Conservation (phyloP, 2,113 vertebrate species). For the Aptenodytes forsteri region DNA sequence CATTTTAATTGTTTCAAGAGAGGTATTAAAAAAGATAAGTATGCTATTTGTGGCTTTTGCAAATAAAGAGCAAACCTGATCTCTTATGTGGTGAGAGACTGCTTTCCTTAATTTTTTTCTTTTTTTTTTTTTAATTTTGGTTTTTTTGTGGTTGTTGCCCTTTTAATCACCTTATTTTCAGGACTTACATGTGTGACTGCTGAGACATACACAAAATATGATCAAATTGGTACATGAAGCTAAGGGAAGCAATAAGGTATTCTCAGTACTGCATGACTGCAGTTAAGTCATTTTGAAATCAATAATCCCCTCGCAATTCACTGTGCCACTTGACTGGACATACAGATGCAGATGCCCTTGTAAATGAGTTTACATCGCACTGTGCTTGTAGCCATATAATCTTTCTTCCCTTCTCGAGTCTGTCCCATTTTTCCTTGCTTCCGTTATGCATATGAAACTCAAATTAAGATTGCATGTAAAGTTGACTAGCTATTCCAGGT, state of each 20-base stretch:
- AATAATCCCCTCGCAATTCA: conserved; percentile 56
- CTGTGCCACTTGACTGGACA: conserved; percentile 63
- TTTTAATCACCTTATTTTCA: conserved; percentile 50
- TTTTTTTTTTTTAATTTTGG: too few relatives aligned
- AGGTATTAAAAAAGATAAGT: not conserved
- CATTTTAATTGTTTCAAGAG: not conserved
- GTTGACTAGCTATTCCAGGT: conserved; percentile 51
- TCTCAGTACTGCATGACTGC: conserved; percentile 50
- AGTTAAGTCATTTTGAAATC: conserved; percentile 65
- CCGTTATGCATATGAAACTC: conserved; percentile 40
- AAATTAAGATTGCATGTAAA: conserved; percentile 64
- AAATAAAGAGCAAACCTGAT: not conserved
- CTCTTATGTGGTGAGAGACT: not conserved
- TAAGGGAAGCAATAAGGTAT: conserved; percentile 36
- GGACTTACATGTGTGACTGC: conserved; percentile 1
- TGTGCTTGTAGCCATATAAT: conserved; percentile 55
- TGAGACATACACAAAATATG: conserved; percentile 38
- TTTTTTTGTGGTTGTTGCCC: not conserved
- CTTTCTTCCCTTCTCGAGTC: conserved; percentile 33
- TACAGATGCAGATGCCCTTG: conserved; percentile 60
- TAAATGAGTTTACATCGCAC: conserved; percentile 53
- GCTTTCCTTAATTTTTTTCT: not conserved
- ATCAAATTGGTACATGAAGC: conserved; percentile 36
- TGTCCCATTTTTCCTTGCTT: conserved; percentile 39
- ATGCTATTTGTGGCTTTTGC: not conserved